These are phyloP conservation scores for Solenopsis invicta DNA, from an alignment of 1,140 invertebrate species.

Conservation along the genomic window DNA sequence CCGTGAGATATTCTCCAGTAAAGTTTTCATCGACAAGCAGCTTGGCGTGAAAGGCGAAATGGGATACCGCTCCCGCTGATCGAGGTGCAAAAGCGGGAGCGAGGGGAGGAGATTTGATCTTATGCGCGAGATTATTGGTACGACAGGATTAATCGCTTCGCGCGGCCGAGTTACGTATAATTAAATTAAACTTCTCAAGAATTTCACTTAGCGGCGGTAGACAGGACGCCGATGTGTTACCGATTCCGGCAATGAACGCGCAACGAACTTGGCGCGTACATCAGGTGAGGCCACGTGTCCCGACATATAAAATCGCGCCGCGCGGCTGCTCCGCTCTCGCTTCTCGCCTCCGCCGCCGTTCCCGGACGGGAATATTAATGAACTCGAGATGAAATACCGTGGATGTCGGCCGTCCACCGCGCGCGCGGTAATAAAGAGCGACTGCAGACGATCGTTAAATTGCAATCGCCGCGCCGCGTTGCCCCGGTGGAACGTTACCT, in stretches of 20 bases:
- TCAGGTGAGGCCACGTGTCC: conserved; percentile 66
- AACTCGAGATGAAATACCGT: conserved; percentile 75
- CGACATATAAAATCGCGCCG: conserved; percentile 58
- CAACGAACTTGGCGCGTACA: conserved; percentile 73
- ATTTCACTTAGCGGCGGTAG: conserved; percentile 79
- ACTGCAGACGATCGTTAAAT: conserved; percentile 66
- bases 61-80: neutral
- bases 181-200: conserved; percentile 82
- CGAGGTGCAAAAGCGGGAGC: neutral
- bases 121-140: conserved; percentile 70
- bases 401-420: conserved; percentile 31
- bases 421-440: conserved; percentile 62
- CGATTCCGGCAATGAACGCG: conserved; percentile 70
- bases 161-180: conserved; percentile 74
- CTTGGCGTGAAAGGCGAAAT: neutral
- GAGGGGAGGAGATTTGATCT: neutral
- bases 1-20: neutral
- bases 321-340: conserved; percentile 7
- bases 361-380: conserved; percentile 76
- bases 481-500: neutral
- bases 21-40: conserved; percentile 20
- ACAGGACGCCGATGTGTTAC: conserved; percentile 79
- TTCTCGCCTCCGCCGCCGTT: neutral
- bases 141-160: conserved; percentile 77
- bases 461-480: conserved; percentile 27